Evolutionary conservation across 2,113 vertebrate species (phyloP), one percentile per base, ranked within the genome.

Genomic region (Martes martes): DNA sequence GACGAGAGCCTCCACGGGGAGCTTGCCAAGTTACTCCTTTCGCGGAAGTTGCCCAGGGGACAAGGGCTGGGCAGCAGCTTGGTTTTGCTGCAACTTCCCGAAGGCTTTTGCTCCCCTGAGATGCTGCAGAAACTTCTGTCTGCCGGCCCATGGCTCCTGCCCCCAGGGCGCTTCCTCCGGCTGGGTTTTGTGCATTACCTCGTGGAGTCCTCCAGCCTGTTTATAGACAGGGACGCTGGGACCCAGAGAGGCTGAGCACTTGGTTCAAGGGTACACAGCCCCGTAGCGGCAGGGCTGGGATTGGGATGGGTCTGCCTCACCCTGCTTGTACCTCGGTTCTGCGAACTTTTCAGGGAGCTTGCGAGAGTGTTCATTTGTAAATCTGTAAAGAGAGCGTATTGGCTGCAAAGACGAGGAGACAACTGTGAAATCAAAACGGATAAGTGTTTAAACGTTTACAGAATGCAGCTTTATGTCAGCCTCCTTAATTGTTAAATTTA

Each of bases 101-200:
- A 7, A 50, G 92, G n/a, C 0, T 2, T 19, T 55, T 24, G 39
- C 67, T 61, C 76, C 21, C 0, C 19, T 0, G 16, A 39, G 74
- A 31, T 15, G 67, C 28, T 2, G 0, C 1, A 9, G 47, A 45
- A 3, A 4, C 9, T 24, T n/a, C 28, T 31, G 0, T 21, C 73
- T 73, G 31, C 36, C 76, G 4, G 9, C 18, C 24, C 2, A 0
- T 21, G 47, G 82, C 90, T 89, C 15, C n/a, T 11, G 6, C 31
- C 36, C 10, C 18, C 0, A 1, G 55, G 28, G 15, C 0, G 0
- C 5, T 45, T 15, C 1, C n/a, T 31, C 45, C 24, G 3, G 50
- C 79, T 21, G 63, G 19, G 39, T 28, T 28, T n/a, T 11, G 52
- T 26, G 23, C 23, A 0, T 21, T 24, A 13, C 47, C 81, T 39